These are phyloP conservation scores for Uloborus diversus DNA, from an alignment of 1,140 invertebrate species.

Conservation along the genomic window DNA sequence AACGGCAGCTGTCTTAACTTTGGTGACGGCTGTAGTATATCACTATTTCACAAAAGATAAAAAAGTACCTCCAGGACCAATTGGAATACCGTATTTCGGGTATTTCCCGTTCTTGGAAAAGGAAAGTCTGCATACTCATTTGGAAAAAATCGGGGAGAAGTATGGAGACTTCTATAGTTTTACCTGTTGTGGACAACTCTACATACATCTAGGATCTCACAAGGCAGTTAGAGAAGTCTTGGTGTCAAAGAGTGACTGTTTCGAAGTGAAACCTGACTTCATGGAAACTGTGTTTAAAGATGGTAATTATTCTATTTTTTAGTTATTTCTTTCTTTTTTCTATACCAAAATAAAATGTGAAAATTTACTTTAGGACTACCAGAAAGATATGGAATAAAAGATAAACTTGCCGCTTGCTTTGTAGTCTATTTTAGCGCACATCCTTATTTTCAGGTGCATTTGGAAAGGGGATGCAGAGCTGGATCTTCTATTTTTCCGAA, in stretches of 20 bases:
- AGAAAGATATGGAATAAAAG: no score
- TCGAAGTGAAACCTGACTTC: no score
- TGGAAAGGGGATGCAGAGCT: no score
- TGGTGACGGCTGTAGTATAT: no score
- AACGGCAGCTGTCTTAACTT: no score
- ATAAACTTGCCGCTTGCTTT: no score
- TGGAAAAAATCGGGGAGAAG: not conserved
- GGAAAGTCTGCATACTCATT: not conserved
- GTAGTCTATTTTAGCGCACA: no score
- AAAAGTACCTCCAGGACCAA: not conserved
- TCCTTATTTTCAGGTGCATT: no score
- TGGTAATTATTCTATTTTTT: not conserved
- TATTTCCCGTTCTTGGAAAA: not conserved
- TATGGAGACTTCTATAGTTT: not conserved
- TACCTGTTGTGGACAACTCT: not conserved
- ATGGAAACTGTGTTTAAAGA: not conserved
- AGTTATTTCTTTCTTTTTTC: not conserved
- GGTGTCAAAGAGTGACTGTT: not conserved
- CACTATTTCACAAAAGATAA: no score
- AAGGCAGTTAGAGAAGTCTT: not conserved
- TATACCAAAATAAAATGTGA: no score
- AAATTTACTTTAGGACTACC: no score
- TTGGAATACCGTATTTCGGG: not conserved
- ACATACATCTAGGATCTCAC: not conserved
- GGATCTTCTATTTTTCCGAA: no score